Conservation (phyloP, 2,888 invertebrate species). For the Luffia ferchaultella region DNA sequence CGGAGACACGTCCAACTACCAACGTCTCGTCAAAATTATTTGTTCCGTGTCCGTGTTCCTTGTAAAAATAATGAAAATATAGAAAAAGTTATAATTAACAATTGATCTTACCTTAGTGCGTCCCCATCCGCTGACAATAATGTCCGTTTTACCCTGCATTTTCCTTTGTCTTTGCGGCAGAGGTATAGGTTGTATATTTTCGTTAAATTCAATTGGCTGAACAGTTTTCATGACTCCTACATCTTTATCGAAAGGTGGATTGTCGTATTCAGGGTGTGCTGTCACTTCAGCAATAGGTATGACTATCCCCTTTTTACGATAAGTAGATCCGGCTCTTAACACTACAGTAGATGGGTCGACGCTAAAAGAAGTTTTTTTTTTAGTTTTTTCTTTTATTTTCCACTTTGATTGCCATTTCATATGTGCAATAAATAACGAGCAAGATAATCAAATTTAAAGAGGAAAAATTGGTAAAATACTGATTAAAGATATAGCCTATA, state of each 20-base stretch:
- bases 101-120: constrained; percentile 40
- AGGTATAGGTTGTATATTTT: constrained; percentile 32
- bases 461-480: no score
- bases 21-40: no score
- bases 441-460: no score
- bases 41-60: no score
- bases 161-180: constrained; percentile 24
- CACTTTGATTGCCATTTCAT: no score
- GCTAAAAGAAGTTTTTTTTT: no score
- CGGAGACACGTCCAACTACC: no score
- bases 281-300: constrained; percentile 45
- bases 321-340: constrained; percentile 52
- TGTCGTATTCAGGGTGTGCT: constrained; percentile 40
- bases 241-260: constrained; percentile 47
- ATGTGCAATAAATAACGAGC: no score
- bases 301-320: constrained; percentile 41
- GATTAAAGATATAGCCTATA: no score
- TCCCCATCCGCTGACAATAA: constrained; percentile 51
- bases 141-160: constrained; percentile 25
- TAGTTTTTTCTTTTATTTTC: no score
- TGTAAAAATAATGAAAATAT: no score
- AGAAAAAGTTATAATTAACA: no score
- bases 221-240: constrained; percentile 46
- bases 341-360: constrained; percentile 42
- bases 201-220: constrained; percentile 35